These are phyloP conservation scores for Neolamprologus cancellatus DNA, from an alignment of 2,113 vertebrate genomes.

Conservation along the genomic window DNA sequence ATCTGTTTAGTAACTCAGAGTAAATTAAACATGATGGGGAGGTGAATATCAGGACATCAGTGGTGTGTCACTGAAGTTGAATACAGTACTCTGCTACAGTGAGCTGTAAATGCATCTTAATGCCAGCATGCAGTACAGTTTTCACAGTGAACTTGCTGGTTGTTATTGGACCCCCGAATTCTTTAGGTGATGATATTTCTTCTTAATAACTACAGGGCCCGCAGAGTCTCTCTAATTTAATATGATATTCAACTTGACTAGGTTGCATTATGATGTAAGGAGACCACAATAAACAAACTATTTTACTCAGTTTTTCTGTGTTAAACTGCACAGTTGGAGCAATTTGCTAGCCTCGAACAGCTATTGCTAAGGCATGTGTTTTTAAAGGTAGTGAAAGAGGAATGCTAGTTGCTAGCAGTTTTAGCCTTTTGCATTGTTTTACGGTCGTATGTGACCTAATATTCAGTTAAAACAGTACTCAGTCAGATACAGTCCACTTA, in stretches of 20 bases:
- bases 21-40: conserved; percentile 67
- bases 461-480: not conserved
- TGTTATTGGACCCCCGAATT: conserved; percentile 31
- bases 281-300: not conserved
- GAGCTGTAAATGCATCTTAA: conserved; percentile 44
- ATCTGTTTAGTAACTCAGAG: conserved; percentile 52
- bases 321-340: not conserved
- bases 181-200: conserved; percentile 16
- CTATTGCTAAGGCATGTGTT: not conserved
- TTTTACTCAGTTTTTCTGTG: not conserved
- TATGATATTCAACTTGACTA: not conserved
- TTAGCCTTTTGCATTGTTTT: not conserved
- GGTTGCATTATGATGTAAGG: not conserved
- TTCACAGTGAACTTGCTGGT: conserved; percentile 15
- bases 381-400: not conserved
- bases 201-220: not conserved
- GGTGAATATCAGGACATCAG: conserved; percentile 31
- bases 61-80: conserved; percentile 24
- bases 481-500: not conserved
- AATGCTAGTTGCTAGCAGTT: not conserved
- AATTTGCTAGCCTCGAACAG: not conserved
- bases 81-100: conserved; percentile 19
- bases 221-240: not conserved
- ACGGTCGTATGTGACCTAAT: not conserved
- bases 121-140: conserved; percentile 29